phyloP scores from a whole-genome alignment of 2,888 invertebrate genomes.

The Orthonychiurus folsomi region DNA sequence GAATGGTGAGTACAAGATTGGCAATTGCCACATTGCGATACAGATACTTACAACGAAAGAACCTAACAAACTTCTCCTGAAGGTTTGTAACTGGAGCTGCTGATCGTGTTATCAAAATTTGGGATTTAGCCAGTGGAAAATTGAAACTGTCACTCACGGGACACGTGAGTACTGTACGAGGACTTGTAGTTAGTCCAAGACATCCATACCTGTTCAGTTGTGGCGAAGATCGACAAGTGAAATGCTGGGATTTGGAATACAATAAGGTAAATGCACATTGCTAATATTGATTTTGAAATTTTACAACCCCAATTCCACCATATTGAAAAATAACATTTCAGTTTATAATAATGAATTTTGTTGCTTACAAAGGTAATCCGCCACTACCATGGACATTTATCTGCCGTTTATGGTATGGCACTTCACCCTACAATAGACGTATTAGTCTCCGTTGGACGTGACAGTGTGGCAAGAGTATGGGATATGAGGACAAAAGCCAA shows the following conservation, averaged over 20 bases:
- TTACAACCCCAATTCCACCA: neutral
- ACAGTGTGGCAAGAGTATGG: slow-evolving; percentile 95
- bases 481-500: slow-evolving; percentile 98
- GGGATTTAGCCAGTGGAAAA: slow-evolving; percentile 94
- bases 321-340: slow-evolving; percentile 1
- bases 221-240: slow-evolving; percentile 97
- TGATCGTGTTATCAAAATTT: slow-evolving; percentile 97
- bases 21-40: too few relatives aligned
- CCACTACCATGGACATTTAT: slow-evolving; percentile 97
- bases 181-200: slow-evolving; percentile 81
- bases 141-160: slow-evolving; percentile 95
- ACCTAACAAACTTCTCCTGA: neutral
- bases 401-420: slow-evolving; percentile 86
- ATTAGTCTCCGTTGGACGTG: slow-evolving; percentile 77
- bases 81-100: slow-evolving; percentile 81
- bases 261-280: slow-evolving; percentile 64
- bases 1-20: slow-evolving; percentile 54
- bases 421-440: slow-evolving; percentile 94
- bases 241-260: slow-evolving; percentile 99
- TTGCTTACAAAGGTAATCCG: slow-evolving; percentile 63
- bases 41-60: too few relatives aligned
- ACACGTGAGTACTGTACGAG: slow-evolving; percentile 94
- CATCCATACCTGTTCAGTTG: slow-evolving; percentile 98
- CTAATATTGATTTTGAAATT: neutral
- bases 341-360: slow-evolving; percentile 8